These are phyloP conservation scores for Anableps anableps DNA, from an alignment of 2,797 vertebrate genomes.

Conservation along the genomic window DNA sequence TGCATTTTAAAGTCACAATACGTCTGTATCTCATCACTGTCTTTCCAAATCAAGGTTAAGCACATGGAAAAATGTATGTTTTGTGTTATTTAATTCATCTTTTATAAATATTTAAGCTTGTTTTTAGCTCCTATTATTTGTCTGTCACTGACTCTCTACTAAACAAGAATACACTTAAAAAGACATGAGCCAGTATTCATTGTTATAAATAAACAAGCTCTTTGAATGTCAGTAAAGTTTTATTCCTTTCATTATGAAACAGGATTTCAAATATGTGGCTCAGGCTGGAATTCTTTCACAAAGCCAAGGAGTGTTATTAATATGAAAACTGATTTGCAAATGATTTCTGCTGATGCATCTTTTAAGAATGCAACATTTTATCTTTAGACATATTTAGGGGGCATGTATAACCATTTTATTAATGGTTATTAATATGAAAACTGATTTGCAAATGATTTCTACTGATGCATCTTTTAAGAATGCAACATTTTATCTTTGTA, in stretches of 20 bases:
- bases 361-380: neutral
- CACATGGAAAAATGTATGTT: neutral
- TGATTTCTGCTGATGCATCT: neutral
- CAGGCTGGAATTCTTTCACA: neutral
- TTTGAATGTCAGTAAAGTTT: conserved; percentile 6
- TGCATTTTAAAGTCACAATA: neutral
- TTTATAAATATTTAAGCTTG: neutral
- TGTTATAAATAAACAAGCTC: conserved; percentile 27
- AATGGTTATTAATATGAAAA: neutral
- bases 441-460: neutral
- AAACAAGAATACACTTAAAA: conserved; percentile 29
- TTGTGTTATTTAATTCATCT: neutral
- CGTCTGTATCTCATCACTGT: neutral
- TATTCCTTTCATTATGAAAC: neutral
- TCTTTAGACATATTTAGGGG: neutral
- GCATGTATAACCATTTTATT: too few relatives aligned
- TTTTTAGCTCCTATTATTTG: neutral
- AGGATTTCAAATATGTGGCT: conserved; percentile 13
- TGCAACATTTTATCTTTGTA: neutral
- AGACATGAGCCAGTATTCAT: conserved; percentile 16
- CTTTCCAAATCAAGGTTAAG: neutral
- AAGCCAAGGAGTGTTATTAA: neutral
- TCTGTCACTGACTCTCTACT: conserved; percentile 14
- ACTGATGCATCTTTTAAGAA: neutral
- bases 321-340: neutral